phyloP scores from a whole-genome alignment of 2,888 invertebrate species.

The Mermis nigrescens region DNA sequence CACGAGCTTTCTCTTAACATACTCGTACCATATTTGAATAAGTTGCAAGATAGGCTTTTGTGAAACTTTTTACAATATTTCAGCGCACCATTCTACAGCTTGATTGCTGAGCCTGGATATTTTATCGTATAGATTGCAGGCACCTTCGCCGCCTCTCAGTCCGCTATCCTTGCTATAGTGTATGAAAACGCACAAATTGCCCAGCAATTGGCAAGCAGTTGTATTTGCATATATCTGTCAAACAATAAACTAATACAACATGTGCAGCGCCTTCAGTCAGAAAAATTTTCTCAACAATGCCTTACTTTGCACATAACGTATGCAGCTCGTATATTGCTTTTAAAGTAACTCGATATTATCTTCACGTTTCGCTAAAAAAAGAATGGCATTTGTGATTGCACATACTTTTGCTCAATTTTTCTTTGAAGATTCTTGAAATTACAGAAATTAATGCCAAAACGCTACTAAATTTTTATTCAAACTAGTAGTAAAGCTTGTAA shows the following conservation, averaged over 20 bases:
- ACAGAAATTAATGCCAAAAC: no score
- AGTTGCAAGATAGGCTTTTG: no score
- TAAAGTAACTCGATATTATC: conserved; percentile 35
- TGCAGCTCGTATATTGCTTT: conserved; percentile 33
- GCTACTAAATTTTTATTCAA: no score
- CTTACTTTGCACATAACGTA: conserved; percentile 37
- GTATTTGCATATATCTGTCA: conserved; percentile 24
- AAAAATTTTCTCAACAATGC: not conserved
- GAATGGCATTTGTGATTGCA: no score
- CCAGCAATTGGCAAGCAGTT: conserved; percentile 47
- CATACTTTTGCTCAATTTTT: no score
- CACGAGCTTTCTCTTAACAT: no score
- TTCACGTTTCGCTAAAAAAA: not conserved
- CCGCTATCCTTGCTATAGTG: conserved; percentile 32
- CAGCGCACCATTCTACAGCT: conserved; percentile 12
- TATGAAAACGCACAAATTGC: conserved; percentile 47
- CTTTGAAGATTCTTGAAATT: no score
- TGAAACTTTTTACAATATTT: no score
- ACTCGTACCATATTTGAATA: no score
- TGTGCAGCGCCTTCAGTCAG: not conserved
- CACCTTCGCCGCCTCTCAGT: not conserved
- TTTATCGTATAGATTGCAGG: not conserved
- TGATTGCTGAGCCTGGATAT: conserved; percentile 18
- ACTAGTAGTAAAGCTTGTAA: no score
- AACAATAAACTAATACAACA: not conserved